These are phyloP conservation scores for Macrotis lagotis DNA, from an alignment of 2,113 vertebrate species.

Conservation along the genomic window DNA sequence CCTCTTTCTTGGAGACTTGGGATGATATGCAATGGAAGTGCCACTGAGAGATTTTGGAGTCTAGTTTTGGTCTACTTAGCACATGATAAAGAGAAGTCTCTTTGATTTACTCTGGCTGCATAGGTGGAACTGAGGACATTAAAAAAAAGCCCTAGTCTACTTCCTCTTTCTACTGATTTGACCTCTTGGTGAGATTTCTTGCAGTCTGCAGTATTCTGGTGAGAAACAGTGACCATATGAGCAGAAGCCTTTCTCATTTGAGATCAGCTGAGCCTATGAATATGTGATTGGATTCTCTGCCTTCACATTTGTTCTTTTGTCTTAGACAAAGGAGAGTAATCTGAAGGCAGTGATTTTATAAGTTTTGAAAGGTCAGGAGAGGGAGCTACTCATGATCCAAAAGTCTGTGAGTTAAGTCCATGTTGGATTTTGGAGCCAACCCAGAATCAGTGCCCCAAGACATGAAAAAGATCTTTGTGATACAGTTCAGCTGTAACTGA, in stretches of 20 bases:
- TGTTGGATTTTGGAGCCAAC: neutral
- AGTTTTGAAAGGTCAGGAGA: neutral
- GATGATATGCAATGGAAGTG: neutral
- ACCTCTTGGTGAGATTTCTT: neutral
- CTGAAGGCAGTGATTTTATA: neutral
- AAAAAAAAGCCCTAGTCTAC: neutral
- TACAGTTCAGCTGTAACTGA: neutral
- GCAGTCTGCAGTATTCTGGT: neutral
- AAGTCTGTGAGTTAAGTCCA: neutral
- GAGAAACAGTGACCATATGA: neutral
- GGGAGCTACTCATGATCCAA: neutral
- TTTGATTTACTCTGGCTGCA: neutral
- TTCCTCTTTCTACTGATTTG: neutral
- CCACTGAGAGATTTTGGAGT: neutral
- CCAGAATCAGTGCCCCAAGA: neutral
- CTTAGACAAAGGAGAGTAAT: neutral
- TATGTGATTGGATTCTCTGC: neutral
- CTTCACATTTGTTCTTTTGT: neutral
- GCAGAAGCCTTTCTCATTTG: neutral
- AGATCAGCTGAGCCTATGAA: neutral
- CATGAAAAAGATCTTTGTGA: neutral
- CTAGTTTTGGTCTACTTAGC: neutral
- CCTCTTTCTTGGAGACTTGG: neutral
- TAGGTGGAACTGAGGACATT: neutral
- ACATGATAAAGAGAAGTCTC: neutral